Evolutionary conservation across 2,113 vertebrate genomes (phyloP), one percentile per base, ranked within the genome.

Genomic region (Arenaria interpres): DNA sequence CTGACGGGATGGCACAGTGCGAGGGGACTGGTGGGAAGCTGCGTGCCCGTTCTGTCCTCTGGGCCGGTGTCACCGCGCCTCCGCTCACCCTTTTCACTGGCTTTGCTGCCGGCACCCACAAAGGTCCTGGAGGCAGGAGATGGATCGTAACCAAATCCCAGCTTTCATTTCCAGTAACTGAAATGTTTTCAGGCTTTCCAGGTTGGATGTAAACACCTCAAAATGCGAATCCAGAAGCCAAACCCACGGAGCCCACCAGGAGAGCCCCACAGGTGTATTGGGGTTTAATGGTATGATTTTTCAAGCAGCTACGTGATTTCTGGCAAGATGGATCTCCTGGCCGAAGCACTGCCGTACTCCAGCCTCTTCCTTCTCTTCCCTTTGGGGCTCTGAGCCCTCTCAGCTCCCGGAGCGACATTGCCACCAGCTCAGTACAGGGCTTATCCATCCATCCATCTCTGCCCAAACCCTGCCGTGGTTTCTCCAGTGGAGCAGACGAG

Each of bases 1-100:
- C 20, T 0, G 14, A 56, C 0, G 1, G 53, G 35, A n/a, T 2
- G 3, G 39, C 37, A 14, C 0, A 1, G 46, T 10, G 22, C 57
- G 17, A 71, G 37, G 72, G 17, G 14, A 24, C 46, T 4, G 3
- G 27, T 0, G 1, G 64, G 64, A 51, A 33, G 35, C 63, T 37
- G 62, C 0, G 1, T 45, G n/a, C 33, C 46, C 4, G 2, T 50
- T 10, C 66, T 35, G 54, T 51, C 62, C 30, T 60, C 43, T 28
- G 33, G 27, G 53, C 41, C 3, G 0, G 32, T 18, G 14, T 64
- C 30, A 62, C 62, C 66, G 13, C 0, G 0, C 46, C 57, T 54
- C 67, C 0, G 1, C 43, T 69, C 73, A 24, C 22, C 21, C 2
- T 0, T 8, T 10, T 12, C 10, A 10, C 39, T 4, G 13, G 53